phyloP scores from a whole-genome alignment of 2,797 vertebrate species.

The Acropternis orthonyx region DNA sequence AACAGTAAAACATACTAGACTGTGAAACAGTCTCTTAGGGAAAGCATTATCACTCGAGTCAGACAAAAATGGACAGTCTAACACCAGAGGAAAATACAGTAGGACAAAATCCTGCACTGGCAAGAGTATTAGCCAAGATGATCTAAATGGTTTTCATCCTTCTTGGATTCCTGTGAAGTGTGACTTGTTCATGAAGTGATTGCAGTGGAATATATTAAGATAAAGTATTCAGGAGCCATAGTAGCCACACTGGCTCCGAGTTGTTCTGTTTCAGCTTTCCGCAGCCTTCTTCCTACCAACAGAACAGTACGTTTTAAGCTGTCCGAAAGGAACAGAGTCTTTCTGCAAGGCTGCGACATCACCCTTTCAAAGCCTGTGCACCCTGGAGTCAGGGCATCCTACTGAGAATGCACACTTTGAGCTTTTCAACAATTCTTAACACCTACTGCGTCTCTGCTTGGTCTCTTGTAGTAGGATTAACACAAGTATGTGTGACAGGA shows the following conservation, averaged over 20 bases:
- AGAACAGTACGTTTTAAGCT: not conserved
- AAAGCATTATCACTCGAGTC: not conserved
- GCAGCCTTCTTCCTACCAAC: not conserved
- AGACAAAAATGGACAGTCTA: not conserved
- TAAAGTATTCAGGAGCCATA: not conserved
- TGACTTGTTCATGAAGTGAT: not conserved
- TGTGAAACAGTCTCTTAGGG: not conserved
- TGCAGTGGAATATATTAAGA: not conserved
- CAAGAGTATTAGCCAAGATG: not conserved
- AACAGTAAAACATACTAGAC: not conserved
- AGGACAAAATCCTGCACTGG: not conserved
- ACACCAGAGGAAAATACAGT: not conserved
- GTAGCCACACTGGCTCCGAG: not conserved
- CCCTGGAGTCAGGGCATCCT: conserved; percentile 25
- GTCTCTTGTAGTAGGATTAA: conserved; percentile 68
- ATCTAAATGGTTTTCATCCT: not conserved
- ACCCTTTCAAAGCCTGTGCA: conserved; percentile 17
- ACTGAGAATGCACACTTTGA: conserved; percentile 9
- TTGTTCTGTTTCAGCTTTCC: not conserved
- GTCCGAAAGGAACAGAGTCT: not conserved
- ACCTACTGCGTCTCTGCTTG: conserved; percentile 54
- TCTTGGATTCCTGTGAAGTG: not conserved
- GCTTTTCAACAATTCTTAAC: conserved; percentile 50
- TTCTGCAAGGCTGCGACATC: not conserved
- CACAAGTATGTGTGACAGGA: conserved; percentile 63